Percentiles rank a stretch among this genome's conserved stretches.
These are phyloP conservation scores for Rotaria sp. DNA, from an alignment of 2,888 invertebrate species.

Conservation along the genomic window DNA sequence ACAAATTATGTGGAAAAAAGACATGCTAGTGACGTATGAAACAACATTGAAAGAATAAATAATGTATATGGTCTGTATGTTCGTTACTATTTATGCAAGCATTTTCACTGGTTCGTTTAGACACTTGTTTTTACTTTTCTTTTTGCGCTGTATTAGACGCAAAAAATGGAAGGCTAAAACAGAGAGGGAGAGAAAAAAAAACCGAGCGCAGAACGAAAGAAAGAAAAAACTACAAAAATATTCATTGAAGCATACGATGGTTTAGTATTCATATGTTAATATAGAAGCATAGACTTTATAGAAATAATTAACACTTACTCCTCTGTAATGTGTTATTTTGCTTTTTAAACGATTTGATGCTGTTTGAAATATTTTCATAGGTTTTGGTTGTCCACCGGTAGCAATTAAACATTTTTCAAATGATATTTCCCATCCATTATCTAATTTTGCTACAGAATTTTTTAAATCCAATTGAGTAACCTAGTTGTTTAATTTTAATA, in stretches of 20 bases:
- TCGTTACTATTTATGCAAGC: neutral
- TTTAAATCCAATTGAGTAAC: conserved; percentile 63
- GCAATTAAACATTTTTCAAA: conserved; percentile 85
- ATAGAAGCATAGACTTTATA: neutral
- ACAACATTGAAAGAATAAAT: too few species aligned
- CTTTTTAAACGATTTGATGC: conserved; percentile 60
- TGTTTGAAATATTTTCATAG: conserved; percentile 64
- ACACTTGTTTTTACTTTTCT: neutral
- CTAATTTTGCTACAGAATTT: conserved; percentile 63
- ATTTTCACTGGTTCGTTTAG: neutral
- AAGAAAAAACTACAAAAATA: neutral
- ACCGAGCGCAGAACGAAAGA: neutral
- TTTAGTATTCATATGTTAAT: neutral
- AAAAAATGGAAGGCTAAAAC: neutral
- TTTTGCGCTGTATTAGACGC: neutral
- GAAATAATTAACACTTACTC: conserved; percentile 48
- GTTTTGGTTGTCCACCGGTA: conserved; percentile 70
- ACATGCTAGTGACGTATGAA: too few species aligned
- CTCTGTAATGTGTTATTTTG: conserved; percentile 66
- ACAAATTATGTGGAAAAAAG: too few species aligned
- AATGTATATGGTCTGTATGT: neutral
- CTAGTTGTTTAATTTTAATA: conserved; percentile 44
- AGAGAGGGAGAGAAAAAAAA: neutral
- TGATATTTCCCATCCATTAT: conserved; percentile 66
- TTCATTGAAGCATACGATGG: neutral